Percentiles rank a stretch among this genome's conserved stretches.
These are phyloP conservation scores for Stenichneumon culpator DNA, from an alignment of 2,888 invertebrate genomes.

Conservation along the genomic window DNA sequence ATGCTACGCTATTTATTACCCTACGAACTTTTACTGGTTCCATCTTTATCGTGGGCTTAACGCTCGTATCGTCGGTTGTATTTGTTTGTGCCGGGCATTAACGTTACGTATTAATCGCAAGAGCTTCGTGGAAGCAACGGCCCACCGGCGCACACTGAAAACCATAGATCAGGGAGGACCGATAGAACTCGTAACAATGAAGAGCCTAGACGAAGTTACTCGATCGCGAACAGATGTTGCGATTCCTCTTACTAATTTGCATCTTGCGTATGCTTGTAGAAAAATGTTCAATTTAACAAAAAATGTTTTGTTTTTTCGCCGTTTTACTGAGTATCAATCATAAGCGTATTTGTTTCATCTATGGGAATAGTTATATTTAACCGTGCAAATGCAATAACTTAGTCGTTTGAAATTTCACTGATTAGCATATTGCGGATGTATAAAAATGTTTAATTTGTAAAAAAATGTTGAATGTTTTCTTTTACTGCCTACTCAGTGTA, in stretches of 20 bases:
- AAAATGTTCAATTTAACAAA: not conserved
- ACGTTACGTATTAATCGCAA: constrained; percentile 73
- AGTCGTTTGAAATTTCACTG: not conserved
- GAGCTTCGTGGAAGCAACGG: constrained; percentile 56
- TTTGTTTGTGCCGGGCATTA: constrained; percentile 55
- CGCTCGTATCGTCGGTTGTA: constrained; percentile 17
- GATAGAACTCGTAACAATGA: constrained; percentile 56
- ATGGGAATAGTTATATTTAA: too few species aligned
- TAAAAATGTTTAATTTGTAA: not conserved
- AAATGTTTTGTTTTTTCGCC: not conserved
- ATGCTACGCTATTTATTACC: constrained; percentile 73
- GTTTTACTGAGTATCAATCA: too few species aligned
- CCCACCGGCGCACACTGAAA: constrained; percentile 18
- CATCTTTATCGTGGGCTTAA: not conserved
- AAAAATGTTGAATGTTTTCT: not conserved
- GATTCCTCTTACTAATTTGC: constrained; percentile 1
- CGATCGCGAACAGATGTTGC: constrained; percentile 51
- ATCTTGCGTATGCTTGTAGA: not conserved
- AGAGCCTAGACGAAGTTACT: not conserved
- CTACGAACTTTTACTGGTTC: constrained; percentile 67
- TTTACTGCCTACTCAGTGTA: too few species aligned
- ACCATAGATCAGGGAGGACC: constrained; percentile 53
- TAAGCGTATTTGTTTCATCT: too few species aligned
- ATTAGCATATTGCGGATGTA: not conserved
- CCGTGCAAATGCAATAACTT: too few species aligned